A percentile compares a stretch with the other conserved stretches of the same genome.
Evolutionary conservation across 1,140 invertebrate species (phyloP).

Genomic region (Tetraneura akinire): DNA sequence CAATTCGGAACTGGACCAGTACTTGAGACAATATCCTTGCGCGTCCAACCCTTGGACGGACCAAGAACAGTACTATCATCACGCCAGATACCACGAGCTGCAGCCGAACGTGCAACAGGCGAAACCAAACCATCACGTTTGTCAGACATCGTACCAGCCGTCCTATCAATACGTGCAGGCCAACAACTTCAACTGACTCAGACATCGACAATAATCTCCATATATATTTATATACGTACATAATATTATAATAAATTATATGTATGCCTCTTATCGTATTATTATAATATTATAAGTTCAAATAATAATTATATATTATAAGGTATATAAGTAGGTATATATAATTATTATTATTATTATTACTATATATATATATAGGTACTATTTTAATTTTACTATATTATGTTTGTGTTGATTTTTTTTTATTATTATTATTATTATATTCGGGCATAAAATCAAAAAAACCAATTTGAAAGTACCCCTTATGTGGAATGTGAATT

Average conservation of each 20-base stretch:
- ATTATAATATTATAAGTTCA: not conserved
- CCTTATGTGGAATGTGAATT: too few relatives aligned
- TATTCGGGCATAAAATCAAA: too few relatives aligned
- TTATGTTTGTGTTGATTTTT: too few relatives aligned
- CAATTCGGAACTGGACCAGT: constrained; percentile 52
- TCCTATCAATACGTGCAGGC: constrained; percentile 37
- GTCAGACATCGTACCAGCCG: constrained; percentile 1
- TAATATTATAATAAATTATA: not conserved
- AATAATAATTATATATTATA: not conserved
- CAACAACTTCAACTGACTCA: constrained; percentile 21
- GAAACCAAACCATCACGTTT: not conserved
- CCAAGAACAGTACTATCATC: not conserved
- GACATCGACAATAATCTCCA: not conserved
- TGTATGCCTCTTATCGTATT: not conserved
- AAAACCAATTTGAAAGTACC: too few relatives aligned
- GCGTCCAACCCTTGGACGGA: not conserved
- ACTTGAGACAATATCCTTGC: constrained; percentile 34
- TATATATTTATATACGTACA: not conserved
- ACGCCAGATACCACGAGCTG: constrained; percentile 22
- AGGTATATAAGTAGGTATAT: too few relatives aligned
- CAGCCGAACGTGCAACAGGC: constrained; percentile 15
- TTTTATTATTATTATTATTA: too few relatives aligned
- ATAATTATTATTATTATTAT: not conserved
- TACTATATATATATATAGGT: not conserved
- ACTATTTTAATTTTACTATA: too few relatives aligned